These are phyloP conservation scores for Buceros bicornis DNA, from an alignment of 2,797 vertebrate species.

Conservation along the genomic window DNA sequence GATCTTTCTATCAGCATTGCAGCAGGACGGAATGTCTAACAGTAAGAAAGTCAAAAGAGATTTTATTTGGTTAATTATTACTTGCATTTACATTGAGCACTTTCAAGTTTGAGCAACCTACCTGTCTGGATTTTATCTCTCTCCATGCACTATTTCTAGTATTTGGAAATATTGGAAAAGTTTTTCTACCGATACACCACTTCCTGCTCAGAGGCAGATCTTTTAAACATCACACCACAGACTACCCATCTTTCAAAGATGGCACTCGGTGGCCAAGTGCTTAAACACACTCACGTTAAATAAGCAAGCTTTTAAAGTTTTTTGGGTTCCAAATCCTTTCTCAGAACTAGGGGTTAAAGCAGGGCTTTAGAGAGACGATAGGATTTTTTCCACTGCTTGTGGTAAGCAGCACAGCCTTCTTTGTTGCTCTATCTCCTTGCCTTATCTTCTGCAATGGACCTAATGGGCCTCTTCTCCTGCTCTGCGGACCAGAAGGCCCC, in stretches of 20 bases:
- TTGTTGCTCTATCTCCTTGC: not conserved
- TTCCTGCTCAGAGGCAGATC: not conserved
- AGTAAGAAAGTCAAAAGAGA: not conserved
- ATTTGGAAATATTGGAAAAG: not conserved
- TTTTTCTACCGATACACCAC: not conserved
- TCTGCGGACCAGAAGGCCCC: not conserved
- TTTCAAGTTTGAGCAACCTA: not conserved
- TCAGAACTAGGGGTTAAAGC: not conserved
- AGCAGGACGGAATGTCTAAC: constrained; percentile 93
- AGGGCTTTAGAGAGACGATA: not conserved
- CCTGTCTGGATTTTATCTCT: not conserved
- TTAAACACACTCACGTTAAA: not conserved
- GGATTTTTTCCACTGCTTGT: not conserved
- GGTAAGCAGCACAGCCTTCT: not conserved
- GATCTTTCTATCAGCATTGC: constrained; percentile 97
- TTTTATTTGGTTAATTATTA: not conserved
- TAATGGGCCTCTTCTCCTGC: not conserved
- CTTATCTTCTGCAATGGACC: not conserved
- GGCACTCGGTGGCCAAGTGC: not conserved
- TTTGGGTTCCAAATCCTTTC: not conserved
- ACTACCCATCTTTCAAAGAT: not conserved
- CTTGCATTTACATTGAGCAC: not conserved
- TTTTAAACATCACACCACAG: not conserved
- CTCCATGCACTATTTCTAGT: not conserved
- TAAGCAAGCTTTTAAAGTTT: not conserved